Evolutionary conservation across 2,888 invertebrate species (phyloP).

Genomic region (Exephanes ischioxanthus): DNA sequence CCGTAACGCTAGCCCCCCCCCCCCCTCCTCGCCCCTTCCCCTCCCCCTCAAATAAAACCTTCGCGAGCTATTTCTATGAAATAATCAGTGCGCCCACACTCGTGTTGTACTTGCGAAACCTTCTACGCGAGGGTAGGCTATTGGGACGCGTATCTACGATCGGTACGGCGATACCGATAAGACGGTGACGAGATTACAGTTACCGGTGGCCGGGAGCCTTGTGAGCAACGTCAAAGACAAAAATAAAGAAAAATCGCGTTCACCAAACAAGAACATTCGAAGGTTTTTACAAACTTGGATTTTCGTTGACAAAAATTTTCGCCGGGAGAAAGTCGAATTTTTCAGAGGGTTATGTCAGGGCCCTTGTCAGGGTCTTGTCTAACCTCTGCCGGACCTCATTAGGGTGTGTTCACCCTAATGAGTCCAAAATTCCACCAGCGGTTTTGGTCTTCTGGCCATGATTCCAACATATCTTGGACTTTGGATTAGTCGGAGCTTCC

Average conservation of each 20-base stretch:
- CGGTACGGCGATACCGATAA: background rate
- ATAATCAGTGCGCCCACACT: conserved; percentile 49
- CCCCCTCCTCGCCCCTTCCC: background rate
- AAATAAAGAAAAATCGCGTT: background rate
- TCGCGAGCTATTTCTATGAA: conserved; percentile 48
- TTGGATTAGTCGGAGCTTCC: background rate
- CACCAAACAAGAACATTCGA: background rate
- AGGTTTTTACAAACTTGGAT: background rate
- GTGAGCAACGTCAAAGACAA: background rate
- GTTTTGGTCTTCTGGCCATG: background rate
- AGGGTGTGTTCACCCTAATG: no score
- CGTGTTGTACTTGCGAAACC: background rate
- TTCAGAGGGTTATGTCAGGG: background rate
- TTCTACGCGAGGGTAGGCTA: conserved; percentile 11
- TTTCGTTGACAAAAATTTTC: background rate
- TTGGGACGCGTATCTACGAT: conserved; percentile 8
- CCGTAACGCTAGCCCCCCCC: background rate
- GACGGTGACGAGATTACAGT: background rate
- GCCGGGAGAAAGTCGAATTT: background rate
- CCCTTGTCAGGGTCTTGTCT: no score
- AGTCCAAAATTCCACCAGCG: background rate
- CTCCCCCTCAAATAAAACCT: conserved; percentile 17
- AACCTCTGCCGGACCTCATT: no score
- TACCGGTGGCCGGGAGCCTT: background rate
- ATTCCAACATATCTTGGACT: background rate